These are phyloP conservation scores for Enoplosus armatus DNA, from an alignment of 2,797 vertebrate genomes.

Conservation along the genomic window DNA sequence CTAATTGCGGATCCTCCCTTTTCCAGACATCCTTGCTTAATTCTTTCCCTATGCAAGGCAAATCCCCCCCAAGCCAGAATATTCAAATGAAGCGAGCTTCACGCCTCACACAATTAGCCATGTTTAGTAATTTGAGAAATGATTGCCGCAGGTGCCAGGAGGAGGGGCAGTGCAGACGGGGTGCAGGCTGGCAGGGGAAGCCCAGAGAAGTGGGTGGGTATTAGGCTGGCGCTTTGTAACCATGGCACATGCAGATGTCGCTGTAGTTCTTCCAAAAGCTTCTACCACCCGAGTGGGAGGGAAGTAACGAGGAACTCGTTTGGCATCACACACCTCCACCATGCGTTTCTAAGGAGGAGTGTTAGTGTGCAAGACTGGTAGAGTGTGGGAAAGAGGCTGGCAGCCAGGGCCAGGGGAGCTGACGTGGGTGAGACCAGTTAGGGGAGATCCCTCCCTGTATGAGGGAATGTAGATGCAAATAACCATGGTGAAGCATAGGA, in stretches of 20 bases:
- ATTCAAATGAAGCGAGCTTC: constrained; percentile 92
- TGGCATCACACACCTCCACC: constrained; percentile 84
- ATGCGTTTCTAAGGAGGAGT: constrained; percentile 74
- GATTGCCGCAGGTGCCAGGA: constrained; percentile 78
- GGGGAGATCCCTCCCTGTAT: constrained; percentile 79
- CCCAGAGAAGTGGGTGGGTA: constrained; percentile 79
- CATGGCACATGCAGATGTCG: constrained; percentile 99
- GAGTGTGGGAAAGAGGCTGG: constrained; percentile 70
- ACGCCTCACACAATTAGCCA: constrained; percentile 91
- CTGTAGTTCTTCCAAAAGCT: constrained; percentile 99
- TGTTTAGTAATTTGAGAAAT: constrained; percentile 87
- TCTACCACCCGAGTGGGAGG: constrained; percentile 84
- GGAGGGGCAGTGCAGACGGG: constrained; percentile 67
- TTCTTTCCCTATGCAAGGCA: constrained; percentile 71
- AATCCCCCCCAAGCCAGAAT: constrained; percentile 88
- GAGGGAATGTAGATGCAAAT: constrained; percentile 89
- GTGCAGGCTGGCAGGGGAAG: constrained; percentile 77
- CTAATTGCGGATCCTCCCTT: constrained; percentile 62
- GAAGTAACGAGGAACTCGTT: constrained; percentile 87
- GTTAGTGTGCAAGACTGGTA: constrained; percentile 49
- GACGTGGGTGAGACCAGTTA: constrained; percentile 59
- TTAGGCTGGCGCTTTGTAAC: constrained; percentile 87
- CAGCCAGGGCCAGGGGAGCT: constrained; percentile 62
- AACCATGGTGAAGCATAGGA: constrained; percentile 83
- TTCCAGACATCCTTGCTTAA: constrained; percentile 67